Evolutionary conservation across 1,140 invertebrate species (phyloP).

Genomic region (Lepidostoma basale): DNA sequence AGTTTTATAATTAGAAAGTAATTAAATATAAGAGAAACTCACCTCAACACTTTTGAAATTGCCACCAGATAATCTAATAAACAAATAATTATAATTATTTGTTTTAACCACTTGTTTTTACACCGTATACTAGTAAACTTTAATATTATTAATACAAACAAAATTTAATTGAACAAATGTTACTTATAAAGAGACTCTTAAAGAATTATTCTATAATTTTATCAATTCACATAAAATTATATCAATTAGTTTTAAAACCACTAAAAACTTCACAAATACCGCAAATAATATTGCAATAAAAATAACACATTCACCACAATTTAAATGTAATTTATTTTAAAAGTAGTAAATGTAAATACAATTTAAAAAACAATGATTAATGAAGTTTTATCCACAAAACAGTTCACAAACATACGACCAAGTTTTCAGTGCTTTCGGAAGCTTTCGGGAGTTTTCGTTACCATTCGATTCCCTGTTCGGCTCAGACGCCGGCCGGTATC

Average conservation of each 20-base stretch:
- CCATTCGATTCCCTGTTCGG: no score
- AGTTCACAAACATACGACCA: neutral
- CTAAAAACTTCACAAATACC: neutral
- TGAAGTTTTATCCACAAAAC: neutral
- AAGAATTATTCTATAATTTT: neutral
- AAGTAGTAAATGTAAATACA: neutral
- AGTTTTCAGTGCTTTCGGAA: neutral
- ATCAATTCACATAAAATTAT: neutral
- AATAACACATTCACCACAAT: neutral
- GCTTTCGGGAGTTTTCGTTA: no score
- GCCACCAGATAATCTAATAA: no score
- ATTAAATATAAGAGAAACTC: no score
- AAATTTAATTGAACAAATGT: neutral
- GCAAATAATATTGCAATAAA: neutral
- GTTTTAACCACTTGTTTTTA: neutral
- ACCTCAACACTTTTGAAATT: no score
- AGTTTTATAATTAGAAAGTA: no score
- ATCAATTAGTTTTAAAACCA: neutral
- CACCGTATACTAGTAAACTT: no score
- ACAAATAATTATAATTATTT: no score
- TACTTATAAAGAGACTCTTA: no score
- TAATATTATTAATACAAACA: no score
- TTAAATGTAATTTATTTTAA: neutral
- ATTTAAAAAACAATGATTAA: neutral
- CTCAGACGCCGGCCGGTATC: neutral